Base-by-base conservation (phyloP, 2,888 invertebrate species). In the Ornithoptera priamus region DNA sequence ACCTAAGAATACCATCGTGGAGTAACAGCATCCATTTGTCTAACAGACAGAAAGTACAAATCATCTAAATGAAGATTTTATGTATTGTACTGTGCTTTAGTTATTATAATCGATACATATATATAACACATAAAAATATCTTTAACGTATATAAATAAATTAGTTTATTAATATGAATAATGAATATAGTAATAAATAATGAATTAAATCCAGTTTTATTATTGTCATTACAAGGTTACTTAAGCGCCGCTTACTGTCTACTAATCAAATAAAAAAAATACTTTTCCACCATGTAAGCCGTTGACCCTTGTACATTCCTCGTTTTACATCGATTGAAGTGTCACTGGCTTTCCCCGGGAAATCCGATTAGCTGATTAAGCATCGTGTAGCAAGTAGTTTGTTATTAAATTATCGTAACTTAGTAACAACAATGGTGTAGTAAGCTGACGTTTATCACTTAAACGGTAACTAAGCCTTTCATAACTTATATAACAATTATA, bases 301-400 rank as follows among this genome's bases (percentile, higher is more conserved):
- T 56, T 56, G 70, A 70, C 70, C 70, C 42, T 59, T 56, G 63
- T 7, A 64, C 36, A 59, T 67, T 50, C 50, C 50, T 4, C 50
- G 50, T 17, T 50, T 63, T 64, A 63, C 67, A 70, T 70, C 70
- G 70, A 70, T 70, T 73, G 76, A 74, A 74, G 72, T 73, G 75
- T 72, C 72, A 72, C 67, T 73, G 77, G 75, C 70, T 75, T 77
- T 75, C 69, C 77, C 76, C 50, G 74, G 73, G 74, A 72, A 75
- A 72, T 72, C 71, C 70, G 67, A 63, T 70, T 67, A 70, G 20
- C 53, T 67, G 64, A 67, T 70, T 60, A 60, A 64, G 42, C 24
- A 53, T 60, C 57, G 36, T 36, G 22, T 22, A 30, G 39, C 39
- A 17, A 39, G 53, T 17, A 46, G 42, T 63, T 63, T 70, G 62